Percentiles rank a stretch among this genome's conserved stretches.
Evolutionary conservation across 2,113 vertebrate species (phyloP).

Genomic region (Apteryx mantelli): DNA sequence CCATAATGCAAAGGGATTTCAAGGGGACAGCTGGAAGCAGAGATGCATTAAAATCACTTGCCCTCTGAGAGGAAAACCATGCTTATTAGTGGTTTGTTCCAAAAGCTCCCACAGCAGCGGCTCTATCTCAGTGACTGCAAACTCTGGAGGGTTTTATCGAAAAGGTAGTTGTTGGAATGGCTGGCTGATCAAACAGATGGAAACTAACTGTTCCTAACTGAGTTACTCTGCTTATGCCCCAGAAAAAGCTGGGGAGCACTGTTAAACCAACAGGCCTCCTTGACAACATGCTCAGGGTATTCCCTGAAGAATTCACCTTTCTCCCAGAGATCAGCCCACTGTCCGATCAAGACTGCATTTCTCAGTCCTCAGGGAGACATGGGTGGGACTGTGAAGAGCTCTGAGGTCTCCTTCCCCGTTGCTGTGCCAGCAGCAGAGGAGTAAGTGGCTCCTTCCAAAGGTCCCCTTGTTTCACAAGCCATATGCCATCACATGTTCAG

Average conservation of each 20-base stretch:
- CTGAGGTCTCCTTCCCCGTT: not conserved
- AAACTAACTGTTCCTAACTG: not conserved
- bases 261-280: not conserved
- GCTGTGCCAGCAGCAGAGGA: not conserved
- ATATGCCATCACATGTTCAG: not conserved
- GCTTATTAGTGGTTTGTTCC: slow-evolving; percentile 27
- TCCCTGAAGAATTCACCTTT: not conserved
- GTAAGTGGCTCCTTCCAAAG: not conserved
- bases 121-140: not conserved
- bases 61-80: slow-evolving; percentile 7
- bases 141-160: not conserved
- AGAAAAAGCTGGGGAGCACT: not conserved
- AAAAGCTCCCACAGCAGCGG: not conserved
- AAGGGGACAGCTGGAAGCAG: slow-evolving; percentile 43
- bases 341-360: not conserved
- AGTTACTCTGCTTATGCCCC: not conserved
- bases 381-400: not conserved
- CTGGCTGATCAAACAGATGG: slow-evolving; percentile 2
- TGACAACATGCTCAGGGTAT: not conserved
- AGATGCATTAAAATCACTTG: not conserved
- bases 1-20: slow-evolving; percentile 4
- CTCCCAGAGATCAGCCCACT: not conserved
- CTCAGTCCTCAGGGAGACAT: not conserved
- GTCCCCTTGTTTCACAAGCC: not conserved
- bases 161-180: not conserved